phyloP scores from a whole-genome alignment of 2,797 vertebrate species.

The Sebastes diaconus region DNA sequence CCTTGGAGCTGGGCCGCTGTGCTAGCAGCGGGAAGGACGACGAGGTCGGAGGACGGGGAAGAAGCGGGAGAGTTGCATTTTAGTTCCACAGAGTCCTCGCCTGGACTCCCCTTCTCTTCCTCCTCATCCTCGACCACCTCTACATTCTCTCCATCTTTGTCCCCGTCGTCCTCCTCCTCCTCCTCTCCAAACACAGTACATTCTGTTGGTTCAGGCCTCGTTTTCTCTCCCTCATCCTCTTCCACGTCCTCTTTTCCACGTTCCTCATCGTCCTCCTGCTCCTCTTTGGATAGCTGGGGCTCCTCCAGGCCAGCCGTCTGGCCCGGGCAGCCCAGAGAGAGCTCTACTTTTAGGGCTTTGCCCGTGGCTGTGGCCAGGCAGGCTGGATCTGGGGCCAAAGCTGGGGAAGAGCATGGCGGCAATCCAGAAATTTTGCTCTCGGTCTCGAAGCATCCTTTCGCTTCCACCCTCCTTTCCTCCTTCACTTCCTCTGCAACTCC shows the following conservation, averaged over 20 bases:
- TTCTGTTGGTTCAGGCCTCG: conserved; percentile 46
- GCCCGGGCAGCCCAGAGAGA: conserved; percentile 51
- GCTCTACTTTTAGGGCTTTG: conserved; percentile 60
- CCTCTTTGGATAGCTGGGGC: conserved; percentile 60
- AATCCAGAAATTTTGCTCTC: conserved; percentile 44
- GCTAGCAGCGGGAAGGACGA: background rate
- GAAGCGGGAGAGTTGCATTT: conserved; percentile 10
- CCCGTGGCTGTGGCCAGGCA: conserved; percentile 41
- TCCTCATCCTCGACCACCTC: conserved; percentile 60
- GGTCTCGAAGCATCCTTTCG: conserved; percentile 49
- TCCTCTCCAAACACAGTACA: conserved; percentile 50
- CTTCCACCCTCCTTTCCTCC: conserved; percentile 41
- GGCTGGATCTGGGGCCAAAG: conserved; percentile 40
- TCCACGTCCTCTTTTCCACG: conserved; percentile 41
- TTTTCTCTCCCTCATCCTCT: conserved; percentile 37
- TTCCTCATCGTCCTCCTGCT: conserved; percentile 46
- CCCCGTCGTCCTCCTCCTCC: conserved; percentile 17
- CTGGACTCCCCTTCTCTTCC: conserved; percentile 36
- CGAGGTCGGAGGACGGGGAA: background rate
- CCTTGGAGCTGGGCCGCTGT: conserved; percentile 57
- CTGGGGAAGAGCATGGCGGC: conserved; percentile 49
- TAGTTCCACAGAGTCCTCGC: conserved; percentile 14
- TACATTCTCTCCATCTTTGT: conserved; percentile 42
- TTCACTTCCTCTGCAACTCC: conserved; percentile 33
- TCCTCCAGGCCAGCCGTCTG: conserved; percentile 61